Conservation (phyloP, 2,113 vertebrate genomes). For the Pyrgilauda ruficollis region DNA sequence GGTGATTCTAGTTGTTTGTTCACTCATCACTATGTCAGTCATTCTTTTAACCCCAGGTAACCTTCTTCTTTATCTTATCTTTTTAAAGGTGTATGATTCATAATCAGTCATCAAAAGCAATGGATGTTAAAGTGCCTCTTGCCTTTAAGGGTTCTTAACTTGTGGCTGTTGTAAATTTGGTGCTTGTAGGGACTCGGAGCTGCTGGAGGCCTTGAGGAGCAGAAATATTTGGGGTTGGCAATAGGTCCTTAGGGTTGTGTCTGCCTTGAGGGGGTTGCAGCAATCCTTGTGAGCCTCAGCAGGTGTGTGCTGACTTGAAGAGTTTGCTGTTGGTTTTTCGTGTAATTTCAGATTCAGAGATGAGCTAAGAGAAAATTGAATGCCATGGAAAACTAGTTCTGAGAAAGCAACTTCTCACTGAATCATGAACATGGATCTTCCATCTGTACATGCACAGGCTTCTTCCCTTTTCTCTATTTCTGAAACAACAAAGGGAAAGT, state of each 20-base stretch:
- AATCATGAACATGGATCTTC: neutral
- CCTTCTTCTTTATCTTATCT: conserved; percentile 38
- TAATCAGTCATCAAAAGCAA: conserved; percentile 24
- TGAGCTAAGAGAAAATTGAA: neutral
- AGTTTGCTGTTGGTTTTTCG: neutral
- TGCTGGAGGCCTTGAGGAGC: neutral
- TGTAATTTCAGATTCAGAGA: neutral
- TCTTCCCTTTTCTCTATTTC: neutral
- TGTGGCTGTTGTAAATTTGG: neutral
- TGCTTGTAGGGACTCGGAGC: neutral
- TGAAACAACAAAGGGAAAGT: neutral
- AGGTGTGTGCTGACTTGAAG: neutral
- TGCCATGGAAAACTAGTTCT: neutral
- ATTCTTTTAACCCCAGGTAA: conserved; percentile 97
- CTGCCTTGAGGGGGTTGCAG: neutral
- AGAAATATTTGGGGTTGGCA: neutral
- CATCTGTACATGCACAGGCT: neutral
- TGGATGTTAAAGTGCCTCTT: conserved; percentile 19
- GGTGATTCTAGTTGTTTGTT: conserved; percentile 97
- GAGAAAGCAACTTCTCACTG: neutral
- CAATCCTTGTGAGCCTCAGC: neutral
- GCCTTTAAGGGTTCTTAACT: neutral
- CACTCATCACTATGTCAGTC: conserved; percentile 98
- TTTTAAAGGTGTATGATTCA: conserved; percentile 17
- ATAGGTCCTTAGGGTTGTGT: neutral